Percentiles rank a stretch among this genome's conserved stretches.
phyloP scores from a whole-genome alignment of 2,113 vertebrate genomes.

The Paracanthobrama guichenoti region DNA sequence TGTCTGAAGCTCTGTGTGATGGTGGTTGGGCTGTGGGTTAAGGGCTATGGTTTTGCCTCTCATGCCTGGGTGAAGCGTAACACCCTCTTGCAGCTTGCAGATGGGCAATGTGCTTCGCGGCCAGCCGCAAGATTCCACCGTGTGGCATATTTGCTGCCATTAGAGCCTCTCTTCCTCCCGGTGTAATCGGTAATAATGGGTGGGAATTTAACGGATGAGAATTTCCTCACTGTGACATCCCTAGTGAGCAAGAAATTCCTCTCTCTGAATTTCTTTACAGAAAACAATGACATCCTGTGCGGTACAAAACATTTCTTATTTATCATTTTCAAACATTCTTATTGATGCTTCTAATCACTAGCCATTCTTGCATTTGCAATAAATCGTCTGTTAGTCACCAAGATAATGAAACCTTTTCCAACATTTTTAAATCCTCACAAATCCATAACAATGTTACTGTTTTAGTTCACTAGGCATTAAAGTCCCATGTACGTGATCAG shows the following conservation, averaged over 20 bases:
- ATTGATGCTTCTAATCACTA: neutral
- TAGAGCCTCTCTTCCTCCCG: neutral
- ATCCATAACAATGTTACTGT: neutral
- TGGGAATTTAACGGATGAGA: no score
- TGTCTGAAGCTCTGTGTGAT: neutral
- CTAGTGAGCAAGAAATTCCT: neutral
- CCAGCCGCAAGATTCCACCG: constrained; percentile 38
- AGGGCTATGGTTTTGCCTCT: neutral
- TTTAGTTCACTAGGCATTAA: neutral
- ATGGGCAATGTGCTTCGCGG: constrained; percentile 39
- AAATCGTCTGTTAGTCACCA: neutral
- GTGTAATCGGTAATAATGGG: no score
- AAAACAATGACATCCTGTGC: neutral
- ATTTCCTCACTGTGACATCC: no score
- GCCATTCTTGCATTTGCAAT: neutral
- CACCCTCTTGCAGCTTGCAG: constrained; percentile 43
- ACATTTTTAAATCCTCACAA: neutral
- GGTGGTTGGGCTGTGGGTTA: constrained; percentile 28
- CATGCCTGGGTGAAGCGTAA: constrained; percentile 17
- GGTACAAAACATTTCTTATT: neutral
- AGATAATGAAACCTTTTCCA: neutral
- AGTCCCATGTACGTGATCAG: neutral
- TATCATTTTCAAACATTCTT: neutral
- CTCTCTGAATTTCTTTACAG: neutral
- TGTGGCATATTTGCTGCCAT: constrained; percentile 7